Base-by-base conservation (phyloP, 2,113 vertebrate species). In the Paramormyrops kingsleyae region DNA sequence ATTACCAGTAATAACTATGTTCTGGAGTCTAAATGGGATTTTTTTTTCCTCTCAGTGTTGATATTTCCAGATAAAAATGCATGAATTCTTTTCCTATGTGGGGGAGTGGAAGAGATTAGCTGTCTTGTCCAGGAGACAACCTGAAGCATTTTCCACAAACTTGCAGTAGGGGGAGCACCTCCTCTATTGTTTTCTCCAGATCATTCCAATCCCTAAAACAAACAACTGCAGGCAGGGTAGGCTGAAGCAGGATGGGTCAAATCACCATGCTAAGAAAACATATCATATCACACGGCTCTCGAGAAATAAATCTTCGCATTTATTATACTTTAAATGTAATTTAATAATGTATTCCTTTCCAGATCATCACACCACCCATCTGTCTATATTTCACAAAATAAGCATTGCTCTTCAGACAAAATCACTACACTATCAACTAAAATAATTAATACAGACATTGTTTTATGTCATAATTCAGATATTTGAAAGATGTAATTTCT, bases 91-190 rank as follows among this genome's bases (percentile, higher is more conserved):
- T 80, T 42, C 74, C 74, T 80, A n/a, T 84, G 83, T 10, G 83
- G 39, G 83, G 83, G 83, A 47, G 83, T 84, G 83, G 35, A 44
- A 47, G 24, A 84, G 90, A 92, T 95, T 19, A 19, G 91, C 93
- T 93, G 91, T 93, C 85, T 92, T 85, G 91, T n/a, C 90, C 88
- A 27, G 42, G 91, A 84, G 85, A 91, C 90, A 89, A 92, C 89
- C 88, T 90, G 91, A 91, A 92, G 94, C 93, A 95, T 96, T 96
- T 97, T 94, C 96, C 93, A 88, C 80, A 88, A 94, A 92, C 91
- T 93, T 96, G 95, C 98, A 97, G 97, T 95, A 99, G 98, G 97
- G 98, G 98, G 98, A 98, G 97, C 96, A 96, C 95, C 97, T 96
- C 97, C 96, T 96, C 98, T 98, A 95, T 97, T 96, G 96, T 97